These are phyloP conservation scores for Chrysolina haemoptera DNA, from an alignment of 2,888 invertebrate genomes.

Conservation along the genomic window DNA sequence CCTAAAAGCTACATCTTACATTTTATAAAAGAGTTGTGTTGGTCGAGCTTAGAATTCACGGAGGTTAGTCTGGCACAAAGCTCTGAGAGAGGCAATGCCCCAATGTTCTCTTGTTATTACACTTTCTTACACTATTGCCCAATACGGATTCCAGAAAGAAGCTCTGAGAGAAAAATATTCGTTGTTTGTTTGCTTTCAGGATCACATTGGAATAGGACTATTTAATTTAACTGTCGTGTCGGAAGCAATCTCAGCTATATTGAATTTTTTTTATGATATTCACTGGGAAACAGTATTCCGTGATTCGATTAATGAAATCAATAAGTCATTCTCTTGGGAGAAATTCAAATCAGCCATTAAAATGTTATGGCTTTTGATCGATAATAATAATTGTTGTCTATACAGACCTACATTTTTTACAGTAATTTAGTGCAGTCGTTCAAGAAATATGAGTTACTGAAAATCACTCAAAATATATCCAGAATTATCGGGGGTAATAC, in stretches of 20 bases:
- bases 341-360: no score
- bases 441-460: no score
- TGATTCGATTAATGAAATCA: no score
- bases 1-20: slow-evolving; percentile 12
- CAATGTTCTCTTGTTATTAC: slow-evolving; percentile 15
- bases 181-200: neutral
- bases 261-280: no score
- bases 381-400: no score
- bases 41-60: neutral
- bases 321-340: no score
- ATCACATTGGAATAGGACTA: neutral
- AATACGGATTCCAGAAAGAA: neutral
- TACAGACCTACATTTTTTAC: no score
- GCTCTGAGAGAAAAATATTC: slow-evolving; percentile 2
- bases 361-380: no score
- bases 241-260: neutral
- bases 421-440: no score
- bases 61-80: neutral
- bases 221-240: slow-evolving; percentile 2
- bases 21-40: slow-evolving; percentile 9
- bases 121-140: slow-evolving; percentile 14
- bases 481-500: no score
- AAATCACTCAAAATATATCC: no score
- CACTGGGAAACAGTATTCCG: no score
- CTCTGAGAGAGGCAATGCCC: neutral